A percentile compares a stretch with the other conserved stretches of the same genome.
Conservation (phyloP, 2,888 invertebrate species). For the Andrena camellia region DNA sequence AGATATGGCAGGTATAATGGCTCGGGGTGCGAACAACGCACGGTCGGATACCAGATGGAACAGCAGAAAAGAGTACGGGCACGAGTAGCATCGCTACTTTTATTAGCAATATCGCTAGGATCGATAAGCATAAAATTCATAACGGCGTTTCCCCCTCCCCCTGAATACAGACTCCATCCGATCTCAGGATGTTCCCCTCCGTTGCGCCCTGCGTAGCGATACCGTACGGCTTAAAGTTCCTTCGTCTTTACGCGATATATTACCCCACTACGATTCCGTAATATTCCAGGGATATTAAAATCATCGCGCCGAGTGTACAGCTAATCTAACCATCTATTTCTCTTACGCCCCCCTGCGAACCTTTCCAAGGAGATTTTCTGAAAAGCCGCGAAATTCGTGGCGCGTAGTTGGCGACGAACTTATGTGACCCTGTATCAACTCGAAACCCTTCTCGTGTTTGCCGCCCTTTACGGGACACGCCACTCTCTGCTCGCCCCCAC, state of each 20-base stretch:
- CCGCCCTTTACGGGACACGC: slow-evolving; percentile 58
- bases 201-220: neutral
- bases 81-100: slow-evolving; percentile 63
- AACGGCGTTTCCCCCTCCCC: slow-evolving; percentile 61
- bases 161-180: slow-evolving; percentile 29
- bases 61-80: slow-evolving; percentile 19
- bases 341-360: neutral
- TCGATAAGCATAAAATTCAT: slow-evolving; percentile 77
- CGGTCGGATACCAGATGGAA: slow-evolving; percentile 56
- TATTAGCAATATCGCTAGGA: slow-evolving; percentile 73
- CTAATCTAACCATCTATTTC: neutral
- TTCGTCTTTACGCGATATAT: slow-evolving; percentile 45
- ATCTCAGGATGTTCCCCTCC: slow-evolving; percentile 47
- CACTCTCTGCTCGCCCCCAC: neutral
- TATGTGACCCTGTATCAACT: slow-evolving; percentile 58
- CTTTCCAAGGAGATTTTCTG: slow-evolving; percentile 6
- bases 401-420: slow-evolving; percentile 16
- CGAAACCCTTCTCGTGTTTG: slow-evolving; percentile 70
- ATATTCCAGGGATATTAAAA: slow-evolving; percentile 45
- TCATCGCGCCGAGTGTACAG: neutral
- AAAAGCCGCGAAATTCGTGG: slow-evolving; percentile 40
- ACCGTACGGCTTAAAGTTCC: slow-evolving; percentile 31
- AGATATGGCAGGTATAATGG: neutral
- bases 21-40: slow-evolving; percentile 37
- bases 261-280: slow-evolving; percentile 31